These are phyloP conservation scores for Eurypyga helias DNA, from an alignment of 2,113 vertebrate species.

Conservation along the genomic window DNA sequence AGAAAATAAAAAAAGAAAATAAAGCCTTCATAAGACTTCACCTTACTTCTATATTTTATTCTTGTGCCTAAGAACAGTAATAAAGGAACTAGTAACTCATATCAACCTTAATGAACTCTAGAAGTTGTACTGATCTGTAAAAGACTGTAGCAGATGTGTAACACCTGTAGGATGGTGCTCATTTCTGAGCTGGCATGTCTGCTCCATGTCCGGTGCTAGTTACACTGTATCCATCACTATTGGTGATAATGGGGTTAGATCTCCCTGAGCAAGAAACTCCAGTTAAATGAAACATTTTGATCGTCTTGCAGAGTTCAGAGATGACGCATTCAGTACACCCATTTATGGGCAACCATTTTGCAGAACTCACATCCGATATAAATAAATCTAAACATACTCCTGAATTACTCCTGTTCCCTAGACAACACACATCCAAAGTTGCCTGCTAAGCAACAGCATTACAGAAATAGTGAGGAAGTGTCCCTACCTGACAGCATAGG, in stretches of 20 bases:
- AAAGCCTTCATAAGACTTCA: background rate
- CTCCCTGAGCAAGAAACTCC: background rate
- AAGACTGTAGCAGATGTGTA: background rate
- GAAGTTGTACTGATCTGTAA: background rate
- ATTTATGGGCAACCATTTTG: background rate
- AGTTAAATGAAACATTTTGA: background rate
- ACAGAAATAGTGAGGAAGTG: fast-evolving
- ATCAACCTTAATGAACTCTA: background rate
- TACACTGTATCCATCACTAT: background rate
- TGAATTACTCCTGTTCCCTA: background rate
- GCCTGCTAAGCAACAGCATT: background rate
- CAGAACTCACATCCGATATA: background rate
- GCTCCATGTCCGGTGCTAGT: background rate
- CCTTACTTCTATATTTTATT: background rate
- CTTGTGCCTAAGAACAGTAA: background rate
- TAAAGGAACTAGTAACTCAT: background rate
- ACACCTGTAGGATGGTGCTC: background rate
- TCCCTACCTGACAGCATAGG: constrained; percentile 84
- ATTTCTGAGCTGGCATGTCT: background rate
- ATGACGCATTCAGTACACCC: background rate
- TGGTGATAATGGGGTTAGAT: background rate
- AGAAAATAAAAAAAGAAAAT: background rate
- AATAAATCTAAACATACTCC: background rate
- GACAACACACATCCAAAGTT: background rate
- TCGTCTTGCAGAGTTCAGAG: background rate